These are phyloP conservation scores for Morpho achilles DNA, from an alignment of 2,888 invertebrate species.

Conservation along the genomic window DNA sequence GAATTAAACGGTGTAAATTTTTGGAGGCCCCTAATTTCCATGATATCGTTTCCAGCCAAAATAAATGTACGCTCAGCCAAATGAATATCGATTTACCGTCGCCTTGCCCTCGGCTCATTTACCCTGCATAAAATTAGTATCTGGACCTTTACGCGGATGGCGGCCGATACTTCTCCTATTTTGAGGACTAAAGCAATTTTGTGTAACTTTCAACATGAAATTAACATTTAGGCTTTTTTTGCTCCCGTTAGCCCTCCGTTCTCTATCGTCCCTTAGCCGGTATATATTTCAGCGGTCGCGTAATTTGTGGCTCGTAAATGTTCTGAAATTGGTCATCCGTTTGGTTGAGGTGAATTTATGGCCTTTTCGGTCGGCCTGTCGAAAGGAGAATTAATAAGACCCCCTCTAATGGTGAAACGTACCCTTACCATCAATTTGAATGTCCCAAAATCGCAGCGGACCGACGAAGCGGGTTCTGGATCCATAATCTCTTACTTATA, in stretches of 20 bases:
- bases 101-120: slow-evolving; percentile 58
- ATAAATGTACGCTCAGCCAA: slow-evolving; percentile 65
- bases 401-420: slow-evolving; percentile 78
- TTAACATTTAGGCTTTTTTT: slow-evolving; percentile 77
- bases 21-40: slow-evolving; percentile 50
- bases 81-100: slow-evolving; percentile 68
- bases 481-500: slow-evolving; percentile 56
- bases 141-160: slow-evolving; percentile 59
- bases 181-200: slow-evolving; percentile 69
- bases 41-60: slow-evolving; percentile 57
- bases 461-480: slow-evolving; percentile 62
- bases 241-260: slow-evolving; percentile 54
- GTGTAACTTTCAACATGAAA: slow-evolving; percentile 73
- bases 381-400: slow-evolving; percentile 79
- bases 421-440: slow-evolving; percentile 78
- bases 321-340: slow-evolving; percentile 80
- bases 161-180: slow-evolving; percentile 65
- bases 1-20: slow-evolving; percentile 25
- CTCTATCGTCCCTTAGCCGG: slow-evolving; percentile 61
- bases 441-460: slow-evolving; percentile 70
- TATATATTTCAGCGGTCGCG: slow-evolving; percentile 75
- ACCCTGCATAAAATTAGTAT: slow-evolving; percentile 73
- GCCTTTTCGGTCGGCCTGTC: slow-evolving; percentile 77
- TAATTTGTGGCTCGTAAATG: slow-evolving; percentile 80
- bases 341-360: slow-evolving; percentile 78